phyloP scores from a whole-genome alignment of 2,797 vertebrate genomes.

The Aplochiton taeniatus region DNA sequence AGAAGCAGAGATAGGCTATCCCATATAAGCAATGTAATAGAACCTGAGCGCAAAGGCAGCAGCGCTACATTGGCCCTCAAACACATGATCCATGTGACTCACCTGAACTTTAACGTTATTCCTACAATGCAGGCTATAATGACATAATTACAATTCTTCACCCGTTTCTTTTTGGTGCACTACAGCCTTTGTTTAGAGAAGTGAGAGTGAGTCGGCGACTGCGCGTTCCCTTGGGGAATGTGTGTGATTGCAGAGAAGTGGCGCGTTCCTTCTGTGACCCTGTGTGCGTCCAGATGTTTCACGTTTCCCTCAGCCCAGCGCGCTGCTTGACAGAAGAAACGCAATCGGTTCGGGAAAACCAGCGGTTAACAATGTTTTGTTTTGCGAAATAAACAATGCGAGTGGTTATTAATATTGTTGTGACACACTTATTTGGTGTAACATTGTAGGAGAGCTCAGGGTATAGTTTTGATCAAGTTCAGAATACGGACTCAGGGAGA shows the following conservation, averaged over 20 bases:
- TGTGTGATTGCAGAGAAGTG: conserved; percentile 49
- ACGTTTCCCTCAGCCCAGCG: conserved; percentile 48
- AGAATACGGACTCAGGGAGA: conserved; percentile 23
- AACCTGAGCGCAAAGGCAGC: neutral
- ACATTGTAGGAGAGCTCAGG: neutral
- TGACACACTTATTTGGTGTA: neutral
- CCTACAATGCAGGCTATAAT: neutral
- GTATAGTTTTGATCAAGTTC: conserved; percentile 6
- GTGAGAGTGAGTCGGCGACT: conserved; percentile 30
- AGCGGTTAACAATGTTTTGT: neutral
- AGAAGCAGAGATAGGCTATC: neutral
- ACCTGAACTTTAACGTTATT: no score
- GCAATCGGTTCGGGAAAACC: neutral
- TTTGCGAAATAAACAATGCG: neutral
- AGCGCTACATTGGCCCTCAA: no score
- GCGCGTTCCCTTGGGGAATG: conserved; percentile 30
- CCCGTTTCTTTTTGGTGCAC: neutral
- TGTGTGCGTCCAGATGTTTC: conserved; percentile 76
- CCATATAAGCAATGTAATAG: neutral
- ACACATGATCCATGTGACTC: no score
- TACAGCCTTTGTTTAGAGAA: conserved; percentile 22
- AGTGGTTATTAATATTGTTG: no score
- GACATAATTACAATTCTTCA: neutral
- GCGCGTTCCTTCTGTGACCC: conserved; percentile 45
- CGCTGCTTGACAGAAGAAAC: conserved; percentile 31